Conservation (phyloP, 2,113 vertebrate genomes). For the Riparia riparia region DNA sequence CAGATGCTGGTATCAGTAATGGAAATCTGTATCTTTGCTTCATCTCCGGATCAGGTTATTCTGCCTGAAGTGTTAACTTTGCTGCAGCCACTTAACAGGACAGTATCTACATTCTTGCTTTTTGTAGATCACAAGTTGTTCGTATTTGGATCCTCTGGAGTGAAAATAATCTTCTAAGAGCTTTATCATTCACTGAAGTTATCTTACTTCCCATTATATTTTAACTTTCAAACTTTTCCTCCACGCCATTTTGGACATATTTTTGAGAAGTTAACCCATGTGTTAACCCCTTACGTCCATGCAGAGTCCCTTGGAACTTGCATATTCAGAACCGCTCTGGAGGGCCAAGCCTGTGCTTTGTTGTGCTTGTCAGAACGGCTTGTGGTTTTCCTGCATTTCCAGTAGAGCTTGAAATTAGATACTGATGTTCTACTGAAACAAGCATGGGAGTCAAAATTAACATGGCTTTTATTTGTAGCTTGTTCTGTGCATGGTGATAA, state of each 20-base stretch:
- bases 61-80: neutral
- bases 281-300: neutral
- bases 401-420: constrained; percentile 5
- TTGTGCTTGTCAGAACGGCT: neutral
- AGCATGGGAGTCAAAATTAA: constrained; percentile 14
- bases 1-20: neutral
- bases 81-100: neutral
- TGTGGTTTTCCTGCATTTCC: neutral
- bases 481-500: constrained; percentile 39
- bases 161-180: neutral
- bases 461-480: constrained; percentile 45
- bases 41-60: neutral
- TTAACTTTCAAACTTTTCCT: neutral
- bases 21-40: neutral
- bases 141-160: neutral
- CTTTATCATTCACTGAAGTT: neutral
- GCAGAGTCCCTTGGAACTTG: neutral
- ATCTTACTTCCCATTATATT: neutral
- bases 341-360: neutral
- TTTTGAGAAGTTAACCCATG: neutral
- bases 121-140: neutral
- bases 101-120: neutral
- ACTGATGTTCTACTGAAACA: constrained; percentile 12
- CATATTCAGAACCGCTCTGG: neutral
- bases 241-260: neutral